Base-by-base conservation (phyloP, 2,113 vertebrate species). In the Vicugna pacos region DNA sequence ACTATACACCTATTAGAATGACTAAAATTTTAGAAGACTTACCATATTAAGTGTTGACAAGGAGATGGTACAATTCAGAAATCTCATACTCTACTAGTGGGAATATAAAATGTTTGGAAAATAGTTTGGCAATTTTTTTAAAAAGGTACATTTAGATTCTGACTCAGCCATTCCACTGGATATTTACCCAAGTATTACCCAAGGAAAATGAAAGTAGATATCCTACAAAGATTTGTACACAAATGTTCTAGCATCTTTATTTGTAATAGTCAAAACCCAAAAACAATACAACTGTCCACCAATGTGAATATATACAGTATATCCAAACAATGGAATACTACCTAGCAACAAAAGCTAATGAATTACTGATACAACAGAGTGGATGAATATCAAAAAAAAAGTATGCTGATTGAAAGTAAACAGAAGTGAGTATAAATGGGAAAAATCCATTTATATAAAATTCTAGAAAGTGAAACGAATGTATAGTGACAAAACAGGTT, bases 141-240 rank as follows among this genome's bases (percentile, higher is more conserved):
- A 89, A 88, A 87, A 14, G 16, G 16, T 76, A 85, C 17, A 79
- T 15, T 42, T 85, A 72, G 20, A 48, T 67, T 72, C 22, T 79
- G 42, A 80, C n/a, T 84, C 42, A 84, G 17, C 50, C 56, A 65
- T 96, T 80, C 42, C 67, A 75, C 50, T 75, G 48, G 19, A n/a
- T 79, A 84, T 58, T 88, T 77, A 83, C 54, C 32, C 35, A 89
- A 50, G 32, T 92, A 54, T 50, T 87, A 82, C 14, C 8, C 50
- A 77, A 83, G 65, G 30, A 69, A 96, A 93, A 81, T 81, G 50
- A 93, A 95, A 86, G 50, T 65, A 95, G 81, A 85, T 85, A 20
- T 58, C 50, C 50, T 89, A 32, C 12, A 52, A 82, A 90, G 24
- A 38, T 69, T 62, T 62, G 67, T 82, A 58, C 69, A 82, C 65